Evolutionary conservation across 2,888 invertebrate species (phyloP), one percentile per base, ranked within the genome.

Genomic region (Achlya flavicornis): DNA sequence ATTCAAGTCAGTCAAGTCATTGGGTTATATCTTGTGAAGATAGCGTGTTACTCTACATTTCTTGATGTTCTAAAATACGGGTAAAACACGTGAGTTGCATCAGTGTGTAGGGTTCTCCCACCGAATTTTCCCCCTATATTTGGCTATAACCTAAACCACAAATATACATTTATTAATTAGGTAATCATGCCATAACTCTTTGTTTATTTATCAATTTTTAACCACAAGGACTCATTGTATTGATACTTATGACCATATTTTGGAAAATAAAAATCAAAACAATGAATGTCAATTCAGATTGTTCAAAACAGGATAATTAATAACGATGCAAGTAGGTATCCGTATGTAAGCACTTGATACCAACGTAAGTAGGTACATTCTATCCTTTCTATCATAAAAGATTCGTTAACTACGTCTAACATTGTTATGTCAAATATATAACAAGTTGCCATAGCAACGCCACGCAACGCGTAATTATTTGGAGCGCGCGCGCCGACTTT

Each of bases 401-500:
- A 26, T 38, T 38, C 38, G 38, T 10, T 38, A 10, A 38, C 8
- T 38, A 38, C 38, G 10, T 10, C 10, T 38, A 12, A 12, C 4
- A 2, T 41, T 38, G 10, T 38, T 38, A 38, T 38, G 38, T 38
- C 7, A 35, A 12, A 43, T 46, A 0, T 46, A 1, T 7, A 46
- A 43, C 4, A 4, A 46, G n/a, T 46, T 46, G 46, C n/a, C 46
- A 46, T 46, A n/a, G 46, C 14, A 46, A n/a, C n/a, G n/a, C n/a
- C n/a, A n/a, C n/a, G n/a, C n/a, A n/a, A 46, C 46, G 12, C 14
- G n/a, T 46, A 46, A 46, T 59, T 7, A 8, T 38, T 59, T 66
- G 66, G n/a, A 66, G 48, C 41, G 59, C 62, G 59, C 41, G 41
- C 41, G 41, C 41, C 53, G 63, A 48, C 48, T 48, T 48, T 48